phyloP scores from a whole-genome alignment of 2,888 invertebrate genomes.

The Perizoma affinitatum region DNA sequence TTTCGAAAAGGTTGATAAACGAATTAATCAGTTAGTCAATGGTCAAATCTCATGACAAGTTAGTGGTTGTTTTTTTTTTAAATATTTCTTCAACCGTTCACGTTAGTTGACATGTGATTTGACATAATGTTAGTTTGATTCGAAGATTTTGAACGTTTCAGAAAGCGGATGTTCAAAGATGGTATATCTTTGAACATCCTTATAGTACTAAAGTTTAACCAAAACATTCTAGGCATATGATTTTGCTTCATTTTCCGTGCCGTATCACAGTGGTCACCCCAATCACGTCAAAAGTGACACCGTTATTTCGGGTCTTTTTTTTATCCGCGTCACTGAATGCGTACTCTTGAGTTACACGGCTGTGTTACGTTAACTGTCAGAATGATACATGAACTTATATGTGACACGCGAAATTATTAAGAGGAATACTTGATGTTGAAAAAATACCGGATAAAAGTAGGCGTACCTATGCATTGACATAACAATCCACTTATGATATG shows the following conservation, averaged over 20 bases:
- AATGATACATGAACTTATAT: constrained; percentile 15
- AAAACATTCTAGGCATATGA: too few relatives aligned
- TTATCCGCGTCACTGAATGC: not conserved
- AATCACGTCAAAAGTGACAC: constrained; percentile 3
- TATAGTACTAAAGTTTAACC: too few relatives aligned
- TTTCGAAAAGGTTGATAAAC: too few relatives aligned
- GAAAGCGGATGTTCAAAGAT: too few relatives aligned
- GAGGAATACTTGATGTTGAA: constrained; percentile 16
- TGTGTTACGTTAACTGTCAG: constrained; percentile 7
- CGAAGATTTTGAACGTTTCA: too few relatives aligned
- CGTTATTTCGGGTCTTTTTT: constrained; percentile 5
- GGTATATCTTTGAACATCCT: too few relatives aligned
- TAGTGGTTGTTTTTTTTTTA: too few relatives aligned
- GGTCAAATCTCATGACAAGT: too few relatives aligned
- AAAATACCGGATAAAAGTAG: constrained; percentile 12
- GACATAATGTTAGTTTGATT: too few relatives aligned
- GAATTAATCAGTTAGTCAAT: too few relatives aligned
- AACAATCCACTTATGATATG: not conserved
- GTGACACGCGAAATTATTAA: constrained; percentile 19
- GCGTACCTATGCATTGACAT: constrained; percentile 1
- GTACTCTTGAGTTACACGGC: not conserved
- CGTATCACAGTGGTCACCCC: not conserved
- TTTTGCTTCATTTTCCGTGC: not conserved
- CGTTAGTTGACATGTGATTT: too few relatives aligned
- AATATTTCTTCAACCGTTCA: too few relatives aligned